Evolutionary conservation across 2,113 vertebrate species (phyloP).

Genomic region (Gnathonemus longibarbis): DNA sequence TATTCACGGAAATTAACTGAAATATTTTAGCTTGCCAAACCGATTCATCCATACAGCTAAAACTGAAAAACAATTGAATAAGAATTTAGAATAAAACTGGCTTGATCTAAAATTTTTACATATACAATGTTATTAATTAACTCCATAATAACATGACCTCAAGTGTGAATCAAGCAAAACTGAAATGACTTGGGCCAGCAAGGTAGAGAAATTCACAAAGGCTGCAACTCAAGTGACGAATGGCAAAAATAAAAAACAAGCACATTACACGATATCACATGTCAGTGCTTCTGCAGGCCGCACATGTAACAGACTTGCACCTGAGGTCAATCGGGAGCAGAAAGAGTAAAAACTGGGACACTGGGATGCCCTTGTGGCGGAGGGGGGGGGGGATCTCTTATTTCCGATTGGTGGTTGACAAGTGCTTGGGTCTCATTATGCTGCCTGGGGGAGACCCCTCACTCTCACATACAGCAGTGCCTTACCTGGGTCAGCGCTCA

Average conservation of each 20-base stretch:
- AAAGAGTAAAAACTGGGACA: not conserved
- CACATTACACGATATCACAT: not conserved
- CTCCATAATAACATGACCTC: not conserved
- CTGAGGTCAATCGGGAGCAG: not conserved
- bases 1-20: not conserved
- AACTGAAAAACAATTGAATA: not conserved
- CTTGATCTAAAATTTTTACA: not conserved
- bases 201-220: not conserved
- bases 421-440: conserved; percentile 9
- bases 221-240: not conserved
- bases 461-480: conserved; percentile 7
- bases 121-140: not conserved
- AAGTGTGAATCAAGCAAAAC: not conserved
- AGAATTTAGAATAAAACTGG: not conserved
- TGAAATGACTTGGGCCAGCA: not conserved
- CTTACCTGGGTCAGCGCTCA: conserved; percentile 9
- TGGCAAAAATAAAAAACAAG: not conserved
- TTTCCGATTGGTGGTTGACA: not conserved
- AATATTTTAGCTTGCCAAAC: not conserved
- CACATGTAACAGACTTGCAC: not conserved
- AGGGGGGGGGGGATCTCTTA: not conserved
- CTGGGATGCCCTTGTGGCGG: not conserved
- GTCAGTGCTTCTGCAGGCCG: not conserved
- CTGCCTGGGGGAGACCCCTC: not conserved
- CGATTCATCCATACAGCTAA: not conserved